These are phyloP conservation scores for Psylliodes chrysocephalus DNA, from an alignment of 2,888 invertebrate species.

Conservation along the genomic window DNA sequence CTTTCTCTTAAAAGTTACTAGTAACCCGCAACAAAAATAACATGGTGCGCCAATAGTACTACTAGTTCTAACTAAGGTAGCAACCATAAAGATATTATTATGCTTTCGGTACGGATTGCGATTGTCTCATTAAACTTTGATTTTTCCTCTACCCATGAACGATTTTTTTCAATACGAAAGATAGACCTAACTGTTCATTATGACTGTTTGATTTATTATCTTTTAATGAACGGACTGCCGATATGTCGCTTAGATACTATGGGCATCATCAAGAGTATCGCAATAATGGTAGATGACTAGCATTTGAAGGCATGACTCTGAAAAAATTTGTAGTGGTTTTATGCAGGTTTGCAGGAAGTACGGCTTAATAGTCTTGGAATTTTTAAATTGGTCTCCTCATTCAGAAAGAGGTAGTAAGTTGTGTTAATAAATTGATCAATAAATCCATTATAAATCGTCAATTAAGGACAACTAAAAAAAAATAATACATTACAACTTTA, in stretches of 20 bases:
- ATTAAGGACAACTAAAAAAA: too few relatives aligned
- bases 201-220: constrained; percentile 25
- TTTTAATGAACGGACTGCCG: constrained; percentile 11
- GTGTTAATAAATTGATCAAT: too few relatives aligned
- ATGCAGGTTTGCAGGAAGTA: neutral
- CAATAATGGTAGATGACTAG: neutral
- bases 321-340: neutral
- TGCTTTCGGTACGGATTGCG: constrained; percentile 5
- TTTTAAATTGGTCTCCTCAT: neutral
- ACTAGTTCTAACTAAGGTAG: constrained; percentile 7
- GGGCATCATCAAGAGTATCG: constrained; percentile 9
- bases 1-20: too few relatives aligned
- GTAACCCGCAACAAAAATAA: neutral
- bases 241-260: neutral
- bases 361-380: neutral
- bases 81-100: constrained; percentile 25
- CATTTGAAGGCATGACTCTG: constrained; percentile 1
- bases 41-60: neutral
- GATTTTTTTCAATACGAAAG: constrained; percentile 30
- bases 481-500: too few relatives aligned
- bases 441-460: too few relatives aligned
- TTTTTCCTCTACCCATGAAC: constrained; percentile 21
- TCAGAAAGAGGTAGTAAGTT: too few relatives aligned
- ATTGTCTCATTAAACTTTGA: constrained; percentile 21
- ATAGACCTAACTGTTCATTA: constrained; percentile 30